phyloP scores from a whole-genome alignment of 1,140 invertebrate species.

The Maniola jurtina region DNA sequence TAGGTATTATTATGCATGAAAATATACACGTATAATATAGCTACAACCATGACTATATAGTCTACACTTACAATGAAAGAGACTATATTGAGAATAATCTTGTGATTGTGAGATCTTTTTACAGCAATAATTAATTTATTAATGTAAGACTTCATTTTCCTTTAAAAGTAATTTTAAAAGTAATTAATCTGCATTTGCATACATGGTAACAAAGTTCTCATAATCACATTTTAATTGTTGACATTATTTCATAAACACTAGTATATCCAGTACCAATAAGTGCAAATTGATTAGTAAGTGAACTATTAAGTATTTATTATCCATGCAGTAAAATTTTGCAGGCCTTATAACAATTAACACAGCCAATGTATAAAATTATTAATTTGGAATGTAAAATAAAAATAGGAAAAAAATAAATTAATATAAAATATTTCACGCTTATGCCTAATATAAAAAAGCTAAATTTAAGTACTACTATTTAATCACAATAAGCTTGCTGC shows the following conservation, averaged over 20 bases:
- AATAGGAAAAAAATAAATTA: slow-evolving; percentile 47
- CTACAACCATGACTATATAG: neutral
- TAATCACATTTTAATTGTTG: neutral
- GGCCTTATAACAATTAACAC: slow-evolving; percentile 37
- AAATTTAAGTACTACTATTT: slow-evolving; percentile 69
- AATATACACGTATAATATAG: neutral
- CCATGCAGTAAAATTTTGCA: neutral
- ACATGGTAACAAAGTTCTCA: neutral
- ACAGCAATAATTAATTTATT: neutral
- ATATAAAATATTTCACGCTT: slow-evolving; percentile 54
- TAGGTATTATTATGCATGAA: no score
- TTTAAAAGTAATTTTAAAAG: no score
- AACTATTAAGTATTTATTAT: neutral
- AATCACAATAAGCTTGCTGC: slow-evolving; percentile 72
- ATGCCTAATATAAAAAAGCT: slow-evolving; percentile 71
- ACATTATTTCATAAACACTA: neutral
- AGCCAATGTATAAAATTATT: slow-evolving; percentile 49
- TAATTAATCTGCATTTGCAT: no score
- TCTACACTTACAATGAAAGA: neutral
- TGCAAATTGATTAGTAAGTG: neutral
- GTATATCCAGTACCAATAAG: neutral
- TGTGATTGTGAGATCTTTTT: slow-evolving; percentile 5
- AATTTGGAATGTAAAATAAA: slow-evolving; percentile 72
- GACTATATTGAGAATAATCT: neutral
- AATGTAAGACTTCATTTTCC: no score